Evolutionary conservation across 1,140 invertebrate species (phyloP).

Genomic region (Venturia canescens): DNA sequence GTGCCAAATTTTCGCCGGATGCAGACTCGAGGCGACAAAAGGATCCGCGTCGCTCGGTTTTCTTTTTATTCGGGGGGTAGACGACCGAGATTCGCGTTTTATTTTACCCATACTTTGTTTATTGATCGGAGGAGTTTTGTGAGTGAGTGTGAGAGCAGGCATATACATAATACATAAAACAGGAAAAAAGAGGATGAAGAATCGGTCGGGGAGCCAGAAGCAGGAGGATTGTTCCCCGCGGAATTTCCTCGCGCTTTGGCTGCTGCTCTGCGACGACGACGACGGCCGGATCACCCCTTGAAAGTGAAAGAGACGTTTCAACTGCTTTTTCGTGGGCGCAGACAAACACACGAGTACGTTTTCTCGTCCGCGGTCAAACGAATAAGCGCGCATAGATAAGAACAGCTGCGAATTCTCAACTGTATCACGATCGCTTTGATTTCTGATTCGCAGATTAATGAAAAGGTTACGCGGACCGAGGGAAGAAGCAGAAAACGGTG

Average conservation of each 20-base stretch:
- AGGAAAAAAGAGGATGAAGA: background rate
- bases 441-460: conserved; percentile 41
- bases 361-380: background rate
- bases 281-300: conserved; percentile 7
- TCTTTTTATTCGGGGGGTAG: background rate
- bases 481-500: too few species aligned
- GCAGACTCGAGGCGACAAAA: background rate
- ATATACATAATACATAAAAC: too few species aligned
- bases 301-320: conserved; percentile 30
- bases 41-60: background rate
- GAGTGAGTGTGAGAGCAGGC: background rate
- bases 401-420: conserved; percentile 20
- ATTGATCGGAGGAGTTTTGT: conserved; percentile 6
- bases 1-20: background rate
- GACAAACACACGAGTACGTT: background rate
- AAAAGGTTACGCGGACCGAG: background rate
- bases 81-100: conserved; percentile 32
- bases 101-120: conserved; percentile 43
- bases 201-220: conserved; percentile 9
- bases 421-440: conserved; percentile 50
- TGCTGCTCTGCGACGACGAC: conserved; percentile 24
- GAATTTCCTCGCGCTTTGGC: conserved; percentile 52
- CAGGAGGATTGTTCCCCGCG: conserved; percentile 50
- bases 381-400: background rate
- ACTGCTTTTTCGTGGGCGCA: background rate